phyloP scores from a whole-genome alignment of 2,888 invertebrate genomes.

The Drosophila ezoana region DNA sequence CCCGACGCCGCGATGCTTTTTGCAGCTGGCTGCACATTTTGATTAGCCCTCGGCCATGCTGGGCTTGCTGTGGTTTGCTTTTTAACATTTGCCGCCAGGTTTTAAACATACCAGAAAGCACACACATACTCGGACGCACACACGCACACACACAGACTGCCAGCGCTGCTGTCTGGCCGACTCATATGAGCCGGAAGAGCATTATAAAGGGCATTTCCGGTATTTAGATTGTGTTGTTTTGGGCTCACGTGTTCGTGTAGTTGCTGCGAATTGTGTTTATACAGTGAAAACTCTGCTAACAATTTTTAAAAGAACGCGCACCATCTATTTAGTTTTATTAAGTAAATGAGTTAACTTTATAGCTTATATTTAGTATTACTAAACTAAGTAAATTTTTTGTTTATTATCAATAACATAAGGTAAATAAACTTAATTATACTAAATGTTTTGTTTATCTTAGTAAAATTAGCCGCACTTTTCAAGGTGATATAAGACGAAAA shows the following conservation, averaged over 20 bases:
- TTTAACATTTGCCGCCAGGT: slow-evolving; percentile 61
- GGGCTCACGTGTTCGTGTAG: slow-evolving; percentile 19
- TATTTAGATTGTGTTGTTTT: slow-evolving; percentile 63
- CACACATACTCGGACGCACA: neutral
- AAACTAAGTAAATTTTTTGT: neutral
- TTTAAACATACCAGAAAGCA: slow-evolving; percentile 10
- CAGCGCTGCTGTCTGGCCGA: slow-evolving; percentile 40
- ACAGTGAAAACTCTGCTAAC: no score
- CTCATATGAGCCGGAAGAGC: slow-evolving; percentile 77
- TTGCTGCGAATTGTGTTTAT: no score
- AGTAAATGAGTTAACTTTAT: no score
- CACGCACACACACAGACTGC: slow-evolving; percentile 1
- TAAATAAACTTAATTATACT: no score
- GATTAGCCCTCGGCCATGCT: slow-evolving; percentile 63
- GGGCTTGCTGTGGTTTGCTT: slow-evolving; percentile 57
- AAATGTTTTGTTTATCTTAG: no score
- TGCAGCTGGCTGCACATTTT: slow-evolving; percentile 77
- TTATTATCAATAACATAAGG: no score
- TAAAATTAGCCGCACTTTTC: no score
- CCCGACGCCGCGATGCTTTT: slow-evolving; percentile 42
- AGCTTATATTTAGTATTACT: no score
- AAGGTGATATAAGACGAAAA: no score
- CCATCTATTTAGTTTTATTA: no score
- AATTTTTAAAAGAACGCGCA: no score
- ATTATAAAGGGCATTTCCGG: slow-evolving; percentile 81